Evolutionary conservation across 2,888 invertebrate genomes (phyloP).

Genomic region (Sycophila texana): DNA sequence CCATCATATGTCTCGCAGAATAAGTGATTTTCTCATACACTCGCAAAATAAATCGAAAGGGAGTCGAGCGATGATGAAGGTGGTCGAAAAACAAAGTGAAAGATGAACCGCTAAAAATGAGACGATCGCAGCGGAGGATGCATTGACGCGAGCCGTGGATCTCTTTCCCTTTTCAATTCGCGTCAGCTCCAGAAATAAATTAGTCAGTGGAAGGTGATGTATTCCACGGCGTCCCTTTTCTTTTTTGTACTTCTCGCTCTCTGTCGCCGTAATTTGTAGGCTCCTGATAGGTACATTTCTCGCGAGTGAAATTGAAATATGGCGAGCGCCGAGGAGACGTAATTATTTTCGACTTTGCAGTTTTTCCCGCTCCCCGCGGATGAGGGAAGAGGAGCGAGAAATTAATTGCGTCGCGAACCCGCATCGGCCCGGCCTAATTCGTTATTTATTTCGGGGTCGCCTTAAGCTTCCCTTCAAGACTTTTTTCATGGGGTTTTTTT

Average conservation of each 20-base stretch:
- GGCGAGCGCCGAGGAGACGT: not conserved
- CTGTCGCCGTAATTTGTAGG: slow-evolving; percentile 23
- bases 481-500: too few species aligned
- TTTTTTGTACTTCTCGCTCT: not conserved
- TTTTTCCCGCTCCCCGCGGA: not conserved
- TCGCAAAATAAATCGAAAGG: not conserved
- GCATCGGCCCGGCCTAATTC: not conserved
- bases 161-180: not conserved
- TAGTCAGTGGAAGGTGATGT: slow-evolving; percentile 38
- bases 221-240: slow-evolving; percentile 1
- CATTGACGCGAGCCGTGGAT: not conserved
- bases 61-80: not conserved
- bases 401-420: not conserved
- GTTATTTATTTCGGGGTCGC: not conserved
- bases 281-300: slow-evolving; percentile 28
- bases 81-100: not conserved
- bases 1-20: too few species aligned
- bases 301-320: slow-evolving; percentile 22
- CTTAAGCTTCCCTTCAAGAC: too few species aligned
- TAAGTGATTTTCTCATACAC: not conserved
- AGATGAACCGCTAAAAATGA: not conserved
- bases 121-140: not conserved
- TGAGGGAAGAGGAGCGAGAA: not conserved
- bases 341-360: not conserved
- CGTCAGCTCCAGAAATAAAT: slow-evolving; percentile 33